Evolutionary conservation across 2,888 invertebrate genomes (phyloP).

Genomic region (Podotricha telesiphe): DNA sequence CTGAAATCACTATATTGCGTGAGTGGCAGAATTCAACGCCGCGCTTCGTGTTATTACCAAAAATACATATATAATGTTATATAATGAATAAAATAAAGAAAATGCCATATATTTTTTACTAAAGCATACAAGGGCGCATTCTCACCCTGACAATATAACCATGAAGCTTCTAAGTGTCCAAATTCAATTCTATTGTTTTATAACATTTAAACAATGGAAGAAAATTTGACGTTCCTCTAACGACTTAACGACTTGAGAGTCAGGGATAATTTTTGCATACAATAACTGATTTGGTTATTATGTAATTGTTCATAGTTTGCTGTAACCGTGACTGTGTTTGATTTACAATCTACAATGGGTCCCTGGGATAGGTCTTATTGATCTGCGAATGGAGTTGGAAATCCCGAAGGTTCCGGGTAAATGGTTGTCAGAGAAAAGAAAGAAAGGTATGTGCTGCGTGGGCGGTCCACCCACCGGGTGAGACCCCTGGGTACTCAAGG

Average conservation of each 20-base stretch:
- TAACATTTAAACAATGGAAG: constrained; percentile 37
- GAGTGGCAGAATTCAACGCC: too few relatives aligned
- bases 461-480: too few relatives aligned
- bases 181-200: constrained; percentile 40
- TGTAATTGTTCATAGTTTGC: constrained; percentile 3
- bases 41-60: too few relatives aligned
- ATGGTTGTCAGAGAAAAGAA: too few relatives aligned
- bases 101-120: background rate
- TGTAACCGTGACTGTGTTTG: background rate
- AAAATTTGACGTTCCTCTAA: constrained; percentile 36
- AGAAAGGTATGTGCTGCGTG: too few relatives aligned
- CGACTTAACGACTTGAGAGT: constrained; percentile 30
- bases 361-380: too few relatives aligned
- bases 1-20: too few relatives aligned
- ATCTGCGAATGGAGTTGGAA: too few relatives aligned
- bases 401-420: too few relatives aligned
- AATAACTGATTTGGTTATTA: constrained; percentile 9
- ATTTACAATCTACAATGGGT: background rate
- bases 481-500: too few relatives aligned
- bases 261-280: constrained; percentile 36
- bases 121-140: constrained; percentile 39
- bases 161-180: constrained; percentile 34
- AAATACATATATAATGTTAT: too few relatives aligned
- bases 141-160: constrained; percentile 40
- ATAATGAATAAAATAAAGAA: too few relatives aligned